Evolutionary conservation across 1,140 invertebrate species (phyloP).

Genomic region (Mamestra configurata): DNA sequence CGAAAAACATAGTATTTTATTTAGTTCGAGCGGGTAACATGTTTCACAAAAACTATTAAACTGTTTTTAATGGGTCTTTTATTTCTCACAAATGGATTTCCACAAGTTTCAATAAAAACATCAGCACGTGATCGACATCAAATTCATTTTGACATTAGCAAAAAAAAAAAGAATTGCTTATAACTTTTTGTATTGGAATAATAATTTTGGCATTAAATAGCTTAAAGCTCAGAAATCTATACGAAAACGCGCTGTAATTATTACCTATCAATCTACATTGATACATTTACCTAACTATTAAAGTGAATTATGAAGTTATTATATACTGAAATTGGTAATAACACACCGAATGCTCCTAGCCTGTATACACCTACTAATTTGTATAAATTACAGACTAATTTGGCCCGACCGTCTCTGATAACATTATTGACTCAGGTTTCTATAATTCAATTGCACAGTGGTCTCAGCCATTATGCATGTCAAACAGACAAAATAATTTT

Average conservation of each 20-base stretch:
- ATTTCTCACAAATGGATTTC: neutral
- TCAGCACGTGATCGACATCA: neutral
- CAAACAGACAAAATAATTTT: slow-evolving; percentile 28
- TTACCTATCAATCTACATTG: neutral
- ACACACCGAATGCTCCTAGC: neutral
- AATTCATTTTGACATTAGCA: neutral
- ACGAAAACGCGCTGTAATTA: neutral
- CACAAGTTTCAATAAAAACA: neutral
- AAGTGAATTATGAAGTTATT: slow-evolving; percentile 9
- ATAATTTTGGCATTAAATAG: neutral
- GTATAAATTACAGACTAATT: slow-evolving; percentile 25
- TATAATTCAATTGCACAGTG: slow-evolving; percentile 27
- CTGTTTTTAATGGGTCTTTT: neutral
- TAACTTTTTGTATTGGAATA: too few relatives aligned
- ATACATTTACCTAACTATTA: slow-evolving; percentile 12
- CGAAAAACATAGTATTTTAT: neutral
- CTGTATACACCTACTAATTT: slow-evolving; percentile 24
- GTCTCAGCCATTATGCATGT: neutral
- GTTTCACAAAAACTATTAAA: neutral
- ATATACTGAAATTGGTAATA: neutral
- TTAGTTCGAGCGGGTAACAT: neutral
- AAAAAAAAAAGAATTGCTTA: neutral
- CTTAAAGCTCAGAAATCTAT: neutral
- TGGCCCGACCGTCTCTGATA: neutral
- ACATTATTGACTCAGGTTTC: slow-evolving; percentile 15